These are phyloP conservation scores for Rhabdomys pumilio DNA, from an alignment of 2,797 vertebrate species.

Conservation along the genomic window DNA sequence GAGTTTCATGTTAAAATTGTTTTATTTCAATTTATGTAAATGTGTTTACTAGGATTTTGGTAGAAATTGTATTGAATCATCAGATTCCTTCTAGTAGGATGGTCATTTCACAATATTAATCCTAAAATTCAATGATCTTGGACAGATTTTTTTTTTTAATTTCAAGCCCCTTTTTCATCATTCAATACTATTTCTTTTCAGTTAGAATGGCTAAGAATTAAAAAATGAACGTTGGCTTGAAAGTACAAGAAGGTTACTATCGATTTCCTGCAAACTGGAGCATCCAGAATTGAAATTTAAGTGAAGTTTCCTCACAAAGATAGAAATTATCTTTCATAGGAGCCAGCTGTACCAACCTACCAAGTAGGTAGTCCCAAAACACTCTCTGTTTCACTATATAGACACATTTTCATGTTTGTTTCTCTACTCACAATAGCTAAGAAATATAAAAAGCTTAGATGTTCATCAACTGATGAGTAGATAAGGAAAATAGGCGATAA, in stretches of 20 bases:
- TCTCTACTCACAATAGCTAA: neutral
- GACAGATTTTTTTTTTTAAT: neutral
- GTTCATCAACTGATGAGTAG: neutral
- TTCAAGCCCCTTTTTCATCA: neutral
- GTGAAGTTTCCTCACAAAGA: neutral
- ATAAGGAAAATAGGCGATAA: neutral
- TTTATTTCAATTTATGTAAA: neutral
- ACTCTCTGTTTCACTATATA: neutral
- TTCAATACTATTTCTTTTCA: neutral
- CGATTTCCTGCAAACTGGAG: neutral
- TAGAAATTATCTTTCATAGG: neutral
- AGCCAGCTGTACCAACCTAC: neutral
- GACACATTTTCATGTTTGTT: neutral
- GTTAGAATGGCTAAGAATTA: neutral
- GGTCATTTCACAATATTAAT: neutral
- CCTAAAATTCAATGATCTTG: neutral
- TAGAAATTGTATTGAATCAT: neutral
- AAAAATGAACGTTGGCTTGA: neutral
- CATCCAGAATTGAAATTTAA: neutral
- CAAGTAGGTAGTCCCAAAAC: no score
- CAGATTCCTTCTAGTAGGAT: neutral
- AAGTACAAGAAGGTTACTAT: neutral
- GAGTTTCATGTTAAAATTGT: neutral
- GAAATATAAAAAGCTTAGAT: neutral
- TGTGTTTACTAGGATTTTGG: neutral